Conservation (phyloP, 2,113 vertebrate genomes). For the Gavia stellata region DNA sequence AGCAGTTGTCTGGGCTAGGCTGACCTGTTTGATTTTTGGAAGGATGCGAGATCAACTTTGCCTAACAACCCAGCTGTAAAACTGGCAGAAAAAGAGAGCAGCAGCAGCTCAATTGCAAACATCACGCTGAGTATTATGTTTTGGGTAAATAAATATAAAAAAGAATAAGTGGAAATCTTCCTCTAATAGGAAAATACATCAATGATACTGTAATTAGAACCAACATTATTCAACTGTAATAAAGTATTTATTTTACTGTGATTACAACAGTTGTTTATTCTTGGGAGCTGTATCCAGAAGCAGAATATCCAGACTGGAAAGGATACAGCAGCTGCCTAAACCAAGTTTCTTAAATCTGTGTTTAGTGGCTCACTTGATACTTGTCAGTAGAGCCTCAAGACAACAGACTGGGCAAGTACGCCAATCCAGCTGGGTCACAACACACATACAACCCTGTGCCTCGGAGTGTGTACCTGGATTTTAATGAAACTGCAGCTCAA, state of each 20-base stretch:
- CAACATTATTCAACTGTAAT: slow-evolving; percentile 36
- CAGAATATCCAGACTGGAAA: not conserved
- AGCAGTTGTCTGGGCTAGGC: not conserved
- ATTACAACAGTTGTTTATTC: slow-evolving; percentile 42
- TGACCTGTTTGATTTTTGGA: not conserved
- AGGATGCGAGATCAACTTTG: not conserved
- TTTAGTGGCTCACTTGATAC: not conserved
- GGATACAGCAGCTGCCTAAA: not conserved
- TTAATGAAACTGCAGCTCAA: not conserved
- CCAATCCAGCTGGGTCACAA: not conserved
- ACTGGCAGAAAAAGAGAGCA: not conserved
- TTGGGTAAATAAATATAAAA: slow-evolving; percentile 51
- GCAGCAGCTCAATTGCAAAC: slow-evolving; percentile 8
- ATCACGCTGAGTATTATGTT: slow-evolving; percentile 16
- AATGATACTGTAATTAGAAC: slow-evolving; percentile 57
- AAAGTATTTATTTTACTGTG: slow-evolving; percentile 48
- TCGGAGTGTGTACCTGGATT: not conserved
- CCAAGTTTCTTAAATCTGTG: not conserved
- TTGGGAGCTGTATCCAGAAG: slow-evolving; percentile 19
- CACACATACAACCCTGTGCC: not conserved
- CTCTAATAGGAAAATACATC: slow-evolving; percentile 41
- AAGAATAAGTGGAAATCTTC: slow-evolving; percentile 48
- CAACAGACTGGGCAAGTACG: not conserved
- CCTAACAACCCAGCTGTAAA: slow-evolving; percentile 13
- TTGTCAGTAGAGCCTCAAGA: not conserved